Conservation (phyloP, 2,888 invertebrate genomes). For the Muscina levida region DNA sequence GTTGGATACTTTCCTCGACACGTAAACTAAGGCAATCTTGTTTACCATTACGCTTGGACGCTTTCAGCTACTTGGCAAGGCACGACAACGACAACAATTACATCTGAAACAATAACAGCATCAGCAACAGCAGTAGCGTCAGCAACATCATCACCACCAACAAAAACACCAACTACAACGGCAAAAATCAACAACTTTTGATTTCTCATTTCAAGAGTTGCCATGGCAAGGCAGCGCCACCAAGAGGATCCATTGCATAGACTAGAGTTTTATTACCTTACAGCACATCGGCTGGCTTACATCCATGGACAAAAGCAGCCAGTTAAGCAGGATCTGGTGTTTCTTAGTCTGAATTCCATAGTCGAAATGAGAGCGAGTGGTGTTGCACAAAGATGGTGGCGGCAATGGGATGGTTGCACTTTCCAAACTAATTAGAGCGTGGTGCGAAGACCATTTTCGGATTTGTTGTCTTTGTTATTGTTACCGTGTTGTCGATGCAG, state of each 20-base stretch:
- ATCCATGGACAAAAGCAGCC: not conserved
- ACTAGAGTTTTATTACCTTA: not conserved
- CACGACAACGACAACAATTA: not conserved
- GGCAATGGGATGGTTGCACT: not conserved
- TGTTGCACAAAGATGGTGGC: not conserved
- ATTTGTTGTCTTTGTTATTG: conserved; percentile 53
- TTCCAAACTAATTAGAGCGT: conserved; percentile 58
- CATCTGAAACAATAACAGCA: conserved; percentile 1
- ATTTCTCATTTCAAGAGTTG: conserved; percentile 20
- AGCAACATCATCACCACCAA: not conserved
- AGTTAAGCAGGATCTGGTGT: not conserved
- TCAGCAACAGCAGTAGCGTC: not conserved
- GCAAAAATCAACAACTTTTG: conserved; percentile 22
- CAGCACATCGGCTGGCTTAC: not conserved
- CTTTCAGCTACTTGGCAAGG: not conserved
- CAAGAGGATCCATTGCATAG: not conserved
- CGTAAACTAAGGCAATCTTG: not conserved
- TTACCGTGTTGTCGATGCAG: conserved; percentile 49
- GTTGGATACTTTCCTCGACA: not conserved
- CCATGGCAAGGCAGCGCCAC: conserved; percentile 17
- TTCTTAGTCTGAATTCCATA: no score
- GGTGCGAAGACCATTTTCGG: conserved; percentile 45
- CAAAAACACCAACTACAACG: not conserved
- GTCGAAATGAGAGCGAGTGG: not conserved
- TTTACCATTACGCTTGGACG: conserved; percentile 27